Base-by-base conservation (phyloP, 2,113 vertebrate genomes). In the Perca fluviatilis region DNA sequence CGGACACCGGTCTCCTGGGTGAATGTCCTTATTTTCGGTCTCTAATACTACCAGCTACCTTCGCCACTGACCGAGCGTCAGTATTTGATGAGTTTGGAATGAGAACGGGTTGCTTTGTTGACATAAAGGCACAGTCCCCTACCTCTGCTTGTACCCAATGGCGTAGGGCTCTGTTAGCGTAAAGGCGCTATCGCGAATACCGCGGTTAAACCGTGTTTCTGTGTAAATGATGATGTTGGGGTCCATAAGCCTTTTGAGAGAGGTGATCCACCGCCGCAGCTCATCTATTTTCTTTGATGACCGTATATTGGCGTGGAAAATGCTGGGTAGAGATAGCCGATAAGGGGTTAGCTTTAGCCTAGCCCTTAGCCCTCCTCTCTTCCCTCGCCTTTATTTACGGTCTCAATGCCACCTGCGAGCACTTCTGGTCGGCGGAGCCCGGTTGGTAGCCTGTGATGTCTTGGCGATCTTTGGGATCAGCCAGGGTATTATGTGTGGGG, bases 401-500 rank as follows among this genome's bases (percentile, higher is more conserved):
- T 57, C 36, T 58, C 0, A 19, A 47, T 0, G 0, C 12, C 6
- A 19, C 33, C n/a, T 57, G n/a, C 9, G 11, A 51, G 47, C 46
- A 10, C 63, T 49, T 49, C 2, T 15, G n/a, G 14, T 49, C 2
- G 14, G 46, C 1, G 10, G 15, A 50, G 46, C 63, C 6, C 3
- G n/a, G 14, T 65, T 16, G 13, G 43, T 18, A 63, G 33, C n/a
- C 14, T 9, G n/a, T 27, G 49, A 51, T 30, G 18, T 30, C 50
- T 79, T 56, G 60, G 62, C 51, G 64, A 50, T 53, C 36, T 58
- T 33, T 25, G 49, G 68, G 62, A 18, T 67, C 33, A 77, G 75
- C 23, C 49, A 67, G 49, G 58, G 69, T 73, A 69, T 77, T 57
- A 23, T 63, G 56, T 73, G 56, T 69, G 53, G 74, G 2, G 70